Evolutionary conservation across 2,888 invertebrate genomes (phyloP).

Genomic region (Gari tellinella): DNA sequence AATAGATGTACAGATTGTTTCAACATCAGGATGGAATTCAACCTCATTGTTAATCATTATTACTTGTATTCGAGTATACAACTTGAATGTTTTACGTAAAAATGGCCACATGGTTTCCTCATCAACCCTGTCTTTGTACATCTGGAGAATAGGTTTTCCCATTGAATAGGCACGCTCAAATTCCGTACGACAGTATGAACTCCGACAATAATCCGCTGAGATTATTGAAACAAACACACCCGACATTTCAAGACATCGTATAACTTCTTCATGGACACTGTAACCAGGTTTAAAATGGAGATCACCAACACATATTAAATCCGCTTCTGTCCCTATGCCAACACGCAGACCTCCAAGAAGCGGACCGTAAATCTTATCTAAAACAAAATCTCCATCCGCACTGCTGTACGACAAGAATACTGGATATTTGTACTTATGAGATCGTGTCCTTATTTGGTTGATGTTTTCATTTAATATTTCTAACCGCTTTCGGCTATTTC

Average conservation of each 20-base stretch:
- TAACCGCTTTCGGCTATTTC: too few species aligned
- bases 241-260: background rate
- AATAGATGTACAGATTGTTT: too few species aligned
- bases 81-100: too few species aligned
- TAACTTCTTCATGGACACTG: slow-evolving; percentile 5
- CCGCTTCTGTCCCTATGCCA: too few species aligned
- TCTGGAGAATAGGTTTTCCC: slow-evolving; percentile 8
- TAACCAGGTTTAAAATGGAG: background rate
- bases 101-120: too few species aligned
- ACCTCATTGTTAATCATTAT: too few species aligned
- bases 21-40: too few species aligned
- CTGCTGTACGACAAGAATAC: slow-evolving; percentile 6
- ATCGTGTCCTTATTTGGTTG: background rate
- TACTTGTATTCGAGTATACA: too few species aligned
- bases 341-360: background rate
- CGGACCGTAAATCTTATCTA: background rate
- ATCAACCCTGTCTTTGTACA: too few species aligned
- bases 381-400: slow-evolving; percentile 1
- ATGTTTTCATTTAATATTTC: background rate
- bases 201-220: slow-evolving; percentile 7
- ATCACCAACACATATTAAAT: too few species aligned
- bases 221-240: slow-evolving; percentile 1
- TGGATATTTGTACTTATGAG: background rate
- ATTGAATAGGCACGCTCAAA: slow-evolving; percentile 1
- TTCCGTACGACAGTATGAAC: slow-evolving; percentile 5